Evolutionary conservation across 92 coral and sea anemone species (phyloP).

Genomic region (Umimayanthus kanabou): DNA sequence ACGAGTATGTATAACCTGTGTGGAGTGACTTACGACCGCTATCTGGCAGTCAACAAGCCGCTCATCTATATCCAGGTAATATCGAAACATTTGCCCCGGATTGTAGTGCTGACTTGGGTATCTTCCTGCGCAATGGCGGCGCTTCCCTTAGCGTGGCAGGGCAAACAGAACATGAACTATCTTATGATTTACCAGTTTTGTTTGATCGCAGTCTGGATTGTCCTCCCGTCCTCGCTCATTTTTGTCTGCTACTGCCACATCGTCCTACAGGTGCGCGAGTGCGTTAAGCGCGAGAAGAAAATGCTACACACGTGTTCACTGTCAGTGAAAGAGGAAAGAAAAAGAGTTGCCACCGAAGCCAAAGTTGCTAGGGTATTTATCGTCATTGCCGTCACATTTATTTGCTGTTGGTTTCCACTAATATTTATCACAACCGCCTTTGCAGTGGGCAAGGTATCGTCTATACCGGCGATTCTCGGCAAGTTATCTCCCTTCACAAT

Average conservation of each 20-base stretch:
- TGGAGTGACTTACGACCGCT: conserved; percentile 60
- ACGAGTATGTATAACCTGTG: conserved; percentile 55
- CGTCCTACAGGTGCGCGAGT: conserved; percentile 25
- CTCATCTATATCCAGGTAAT: conserved; percentile 45
- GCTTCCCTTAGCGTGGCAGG: conserved; percentile 50
- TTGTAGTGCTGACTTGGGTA: conserved; percentile 43
- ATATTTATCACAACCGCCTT: conserved; percentile 51
- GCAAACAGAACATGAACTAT: conserved; percentile 12
- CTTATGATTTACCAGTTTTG: conserved; percentile 34
- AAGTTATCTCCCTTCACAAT: conserved; percentile 49
- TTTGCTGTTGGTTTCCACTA: conserved; percentile 58
- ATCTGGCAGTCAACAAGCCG: conserved; percentile 51
- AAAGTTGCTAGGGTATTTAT: conserved; percentile 53
- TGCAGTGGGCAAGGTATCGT: conserved; percentile 35
- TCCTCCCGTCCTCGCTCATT: conserved; percentile 32
- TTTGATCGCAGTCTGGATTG: conserved; percentile 32
- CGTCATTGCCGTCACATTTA: conserved; percentile 40
- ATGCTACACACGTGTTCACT: neutral
- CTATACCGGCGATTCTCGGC: conserved; percentile 38
- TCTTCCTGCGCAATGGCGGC: conserved; percentile 43
- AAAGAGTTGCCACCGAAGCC: conserved; percentile 46
- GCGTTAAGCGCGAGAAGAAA: conserved; percentile 16
- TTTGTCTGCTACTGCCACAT: conserved; percentile 37
- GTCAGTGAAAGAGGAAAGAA: conserved; percentile 27
- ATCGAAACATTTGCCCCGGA: conserved; percentile 40